Percentiles rank a stretch among this genome's conserved stretches.
phyloP scores from a whole-genome alignment of 2,888 invertebrate species.

The Cistogaster globosa region DNA sequence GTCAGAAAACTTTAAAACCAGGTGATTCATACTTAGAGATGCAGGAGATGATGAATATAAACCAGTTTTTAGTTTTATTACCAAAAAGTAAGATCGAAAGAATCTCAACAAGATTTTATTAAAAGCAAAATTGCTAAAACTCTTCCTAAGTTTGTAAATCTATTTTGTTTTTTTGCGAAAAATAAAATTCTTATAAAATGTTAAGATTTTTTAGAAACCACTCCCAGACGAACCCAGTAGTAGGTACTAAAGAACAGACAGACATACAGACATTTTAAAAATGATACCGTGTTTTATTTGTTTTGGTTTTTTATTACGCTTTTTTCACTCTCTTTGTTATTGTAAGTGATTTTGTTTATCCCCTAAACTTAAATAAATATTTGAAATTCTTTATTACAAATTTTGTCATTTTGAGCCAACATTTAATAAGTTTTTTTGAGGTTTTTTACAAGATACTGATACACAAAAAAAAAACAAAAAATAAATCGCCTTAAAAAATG shows the following conservation, averaged over 20 bases:
- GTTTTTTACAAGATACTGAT: too few relatives aligned
- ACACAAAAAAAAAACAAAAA: too few relatives aligned
- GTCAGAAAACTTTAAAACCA: slow-evolving; percentile 38
- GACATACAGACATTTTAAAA: slow-evolving; percentile 1
- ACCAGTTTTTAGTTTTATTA: slow-evolving; percentile 36
- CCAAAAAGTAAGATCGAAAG: background rate
- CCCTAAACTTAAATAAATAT: background rate
- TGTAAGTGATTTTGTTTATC: slow-evolving; percentile 14
- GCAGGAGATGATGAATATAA: slow-evolving; percentile 18
- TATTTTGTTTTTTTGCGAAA: too few relatives aligned
- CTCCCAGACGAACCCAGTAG: background rate
- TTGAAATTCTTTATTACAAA: background rate
- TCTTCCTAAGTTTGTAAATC: too few relatives aligned
- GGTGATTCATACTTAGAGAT: slow-evolving; percentile 57
- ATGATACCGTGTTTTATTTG: background rate
- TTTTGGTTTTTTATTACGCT: slow-evolving; percentile 15
- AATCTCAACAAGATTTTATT: background rate
- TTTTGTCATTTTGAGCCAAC: too few relatives aligned
- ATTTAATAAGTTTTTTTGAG: too few relatives aligned
- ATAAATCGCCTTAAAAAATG: too few relatives aligned
- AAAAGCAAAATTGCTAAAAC: too few relatives aligned
- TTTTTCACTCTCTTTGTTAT: slow-evolving; percentile 2
- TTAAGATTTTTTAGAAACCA: slow-evolving; percentile 1
- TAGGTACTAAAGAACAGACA: background rate
- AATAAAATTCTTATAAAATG: too few relatives aligned